Percentiles rank a stretch among this genome's conserved stretches.
Conservation (phyloP, 2,888 invertebrate species). For the Branchellion lobata region DNA sequence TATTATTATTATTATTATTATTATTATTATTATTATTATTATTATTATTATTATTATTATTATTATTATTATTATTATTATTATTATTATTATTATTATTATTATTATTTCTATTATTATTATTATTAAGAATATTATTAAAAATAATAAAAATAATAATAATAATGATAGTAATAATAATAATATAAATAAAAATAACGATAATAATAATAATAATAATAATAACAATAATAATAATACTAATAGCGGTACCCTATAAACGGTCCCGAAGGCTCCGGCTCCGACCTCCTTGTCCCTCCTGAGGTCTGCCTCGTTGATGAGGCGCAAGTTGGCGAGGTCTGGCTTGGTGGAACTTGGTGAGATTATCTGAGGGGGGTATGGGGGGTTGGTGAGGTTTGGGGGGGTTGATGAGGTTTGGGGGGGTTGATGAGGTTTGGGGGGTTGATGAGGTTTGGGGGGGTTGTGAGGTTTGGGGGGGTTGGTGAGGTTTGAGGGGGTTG, state of each 20-base stretch:
- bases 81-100: too few species aligned
- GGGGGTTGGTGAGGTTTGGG: too few species aligned
- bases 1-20: too few species aligned
- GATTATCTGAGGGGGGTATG: not conserved
- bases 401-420: too few species aligned
- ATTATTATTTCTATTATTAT: not conserved
- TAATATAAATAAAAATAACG: not conserved
- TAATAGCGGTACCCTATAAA: constrained; percentile 84
- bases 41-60: too few species aligned
- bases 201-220: not conserved
- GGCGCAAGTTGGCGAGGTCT: constrained; percentile 84
- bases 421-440: too few species aligned
- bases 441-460: too few species aligned
- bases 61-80: too few species aligned
- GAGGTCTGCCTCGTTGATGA: constrained; percentile 90
- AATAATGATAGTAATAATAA: not conserved
- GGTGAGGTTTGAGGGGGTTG: too few species aligned
- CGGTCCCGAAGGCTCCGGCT: constrained; percentile 92
- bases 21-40: too few species aligned
- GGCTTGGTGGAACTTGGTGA: constrained; percentile 79
- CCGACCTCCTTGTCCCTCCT: constrained; percentile 85
- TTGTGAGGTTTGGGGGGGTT: too few species aligned
- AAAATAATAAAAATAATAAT: not conserved
- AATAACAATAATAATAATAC: too few species aligned
- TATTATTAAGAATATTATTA: not conserved